phyloP scores from a whole-genome alignment of 1,140 invertebrate genomes.

The Plectus sambesii region DNA sequence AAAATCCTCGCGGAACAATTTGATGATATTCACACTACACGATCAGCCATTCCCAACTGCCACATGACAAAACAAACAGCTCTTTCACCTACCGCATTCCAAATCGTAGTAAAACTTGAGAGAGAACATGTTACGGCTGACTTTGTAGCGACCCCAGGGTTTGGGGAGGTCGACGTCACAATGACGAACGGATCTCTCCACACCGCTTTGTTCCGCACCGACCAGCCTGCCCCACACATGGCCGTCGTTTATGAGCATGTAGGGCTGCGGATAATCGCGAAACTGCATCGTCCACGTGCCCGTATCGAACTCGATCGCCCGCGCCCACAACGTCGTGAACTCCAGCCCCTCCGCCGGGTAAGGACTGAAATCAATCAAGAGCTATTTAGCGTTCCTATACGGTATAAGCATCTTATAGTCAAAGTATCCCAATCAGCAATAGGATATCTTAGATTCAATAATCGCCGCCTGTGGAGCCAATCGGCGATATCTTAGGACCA shows the following conservation, averaged over 20 bases:
- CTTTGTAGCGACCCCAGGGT: slow-evolving; percentile 49
- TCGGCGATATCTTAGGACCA: background rate
- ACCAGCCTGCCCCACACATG: slow-evolving; percentile 75
- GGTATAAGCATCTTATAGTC: slow-evolving; percentile 2
- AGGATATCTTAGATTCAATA: background rate
- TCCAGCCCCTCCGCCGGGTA: slow-evolving; percentile 80
- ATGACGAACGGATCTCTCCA: slow-evolving; percentile 37
- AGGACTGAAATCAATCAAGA: slow-evolving; percentile 54
- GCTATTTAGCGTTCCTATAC: background rate
- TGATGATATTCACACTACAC: slow-evolving; percentile 1
- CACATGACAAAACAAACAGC: background rate
- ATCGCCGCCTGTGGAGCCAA: slow-evolving; percentile 1
- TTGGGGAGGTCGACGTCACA: slow-evolving; percentile 49
- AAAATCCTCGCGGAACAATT: slow-evolving; percentile 9
- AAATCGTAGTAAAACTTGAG: slow-evolving; percentile 96
- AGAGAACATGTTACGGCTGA: slow-evolving; percentile 70
- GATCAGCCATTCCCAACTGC: background rate
- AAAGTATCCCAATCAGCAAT: background rate
- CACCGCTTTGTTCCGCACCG: slow-evolving; percentile 66
- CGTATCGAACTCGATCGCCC: slow-evolving; percentile 66
- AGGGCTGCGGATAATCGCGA: slow-evolving; percentile 86
- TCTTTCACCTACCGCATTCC: slow-evolving; percentile 57
- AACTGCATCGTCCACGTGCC: slow-evolving; percentile 72
- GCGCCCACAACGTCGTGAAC: slow-evolving; percentile 83
- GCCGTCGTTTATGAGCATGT: slow-evolving; percentile 64